A percentile compares a stretch with the other conserved stretches of the same genome.
Evolutionary conservation across 1,140 invertebrate species (phyloP).

Genomic region (Mya arenaria): DNA sequence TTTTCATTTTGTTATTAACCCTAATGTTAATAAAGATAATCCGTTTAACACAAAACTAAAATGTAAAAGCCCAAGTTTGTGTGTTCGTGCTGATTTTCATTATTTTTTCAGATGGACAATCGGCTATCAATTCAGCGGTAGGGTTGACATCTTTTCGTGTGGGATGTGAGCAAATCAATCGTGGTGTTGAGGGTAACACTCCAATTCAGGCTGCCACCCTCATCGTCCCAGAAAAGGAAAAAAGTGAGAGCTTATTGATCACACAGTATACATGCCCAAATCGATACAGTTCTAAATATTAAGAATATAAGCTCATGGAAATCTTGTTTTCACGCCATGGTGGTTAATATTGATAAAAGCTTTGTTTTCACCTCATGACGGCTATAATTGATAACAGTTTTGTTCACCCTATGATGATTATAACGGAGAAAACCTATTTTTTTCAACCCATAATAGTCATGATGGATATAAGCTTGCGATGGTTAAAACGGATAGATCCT

Average conservation of each 20-base stretch:
- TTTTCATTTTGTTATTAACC: no score
- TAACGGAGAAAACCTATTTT: no score
- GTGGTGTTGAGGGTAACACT: slow-evolving; percentile 67
- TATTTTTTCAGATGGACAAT: slow-evolving; percentile 48
- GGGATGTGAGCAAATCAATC: slow-evolving; percentile 57
- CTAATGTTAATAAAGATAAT: no score
- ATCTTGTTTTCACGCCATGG: neutral
- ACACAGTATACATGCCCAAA: no score
- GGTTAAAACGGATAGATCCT: neutral
- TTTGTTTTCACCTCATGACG: neutral
- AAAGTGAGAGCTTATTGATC: slow-evolving; percentile 66
- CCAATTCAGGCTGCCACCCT: slow-evolving; percentile 70
- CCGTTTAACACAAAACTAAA: no score
- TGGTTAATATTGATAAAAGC: neutral
- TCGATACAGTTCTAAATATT: neutral
- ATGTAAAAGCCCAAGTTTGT: no score
- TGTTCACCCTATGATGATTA: neutral
- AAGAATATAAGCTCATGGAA: neutral
- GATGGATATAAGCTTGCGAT: no score
- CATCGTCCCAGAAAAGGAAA: slow-evolving; percentile 67
- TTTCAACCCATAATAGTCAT: no score
- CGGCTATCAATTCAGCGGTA: slow-evolving; percentile 59
- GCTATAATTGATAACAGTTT: neutral
- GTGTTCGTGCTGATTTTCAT: no score
- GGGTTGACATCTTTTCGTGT: slow-evolving; percentile 63